Evolutionary conservation across 2,113 vertebrate genomes (phyloP), one percentile per base, ranked within the genome.

Genomic region (Rallus limicola): DNA sequence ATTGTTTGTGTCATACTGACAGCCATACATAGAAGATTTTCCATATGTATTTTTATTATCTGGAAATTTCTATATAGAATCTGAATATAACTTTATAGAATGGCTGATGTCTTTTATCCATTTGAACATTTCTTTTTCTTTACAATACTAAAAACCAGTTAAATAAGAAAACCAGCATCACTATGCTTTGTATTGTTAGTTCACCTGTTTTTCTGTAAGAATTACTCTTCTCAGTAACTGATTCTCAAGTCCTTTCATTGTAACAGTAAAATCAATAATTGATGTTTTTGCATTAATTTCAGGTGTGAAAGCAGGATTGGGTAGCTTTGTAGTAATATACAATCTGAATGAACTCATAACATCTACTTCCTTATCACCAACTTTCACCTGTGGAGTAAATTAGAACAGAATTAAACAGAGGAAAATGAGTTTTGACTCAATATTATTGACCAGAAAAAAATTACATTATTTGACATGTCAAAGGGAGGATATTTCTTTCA

Each of bases 231-330:
- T 97, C 65, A 98, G 94, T 95, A 98, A 96, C 74, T 98, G 98
- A 89, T 98, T 98, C 82, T 98, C 98, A 33, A 98, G 98, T 74
- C 98, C 98, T 95, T 98, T 98, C 97, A 98, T 97, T 24, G 98
- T 98, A 58, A 98, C 98, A 44, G 98, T 98, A 94, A 98, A 98
- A 95, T 98, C 98, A 69, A 98, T 98, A 88, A 98, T 97, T 11
- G 98, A 98, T 19, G 98, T 96, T 91, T 98, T 98, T 74, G 98
- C 98, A 68, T 98, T 98, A 86, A 98, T 98, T 95, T 98, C 98
- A 46, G 98, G 98, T 5, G 98, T 98, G 88, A 98, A 98, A 82
- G 97, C 89, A 90, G 98, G 98, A 96, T 98, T 98, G 8, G 98
- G 96, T 82, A 98, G 94, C 75, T 98, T 98, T 13, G 98, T 98